A percentile compares a stretch with the other conserved stretches of the same genome.
These are phyloP conservation scores for Hirtodrosophila cameraria DNA, from an alignment of 2,888 invertebrate species.

Conservation along the genomic window DNA sequence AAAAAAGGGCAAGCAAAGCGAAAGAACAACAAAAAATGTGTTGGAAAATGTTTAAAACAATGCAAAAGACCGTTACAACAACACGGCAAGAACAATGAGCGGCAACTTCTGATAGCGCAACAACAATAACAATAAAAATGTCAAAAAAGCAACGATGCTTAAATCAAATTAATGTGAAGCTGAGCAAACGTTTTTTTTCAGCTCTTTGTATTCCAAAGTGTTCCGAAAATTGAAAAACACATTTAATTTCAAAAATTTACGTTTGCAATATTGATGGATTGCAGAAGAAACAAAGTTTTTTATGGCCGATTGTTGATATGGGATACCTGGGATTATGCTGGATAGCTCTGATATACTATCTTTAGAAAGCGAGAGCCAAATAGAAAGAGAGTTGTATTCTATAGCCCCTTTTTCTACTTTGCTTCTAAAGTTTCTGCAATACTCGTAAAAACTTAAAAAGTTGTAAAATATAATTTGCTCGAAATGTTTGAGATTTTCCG, in stretches of 20 bases:
- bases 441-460: no score
- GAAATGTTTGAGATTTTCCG: slow-evolving; percentile 1
- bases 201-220: slow-evolving; percentile 18
- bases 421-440: no score
- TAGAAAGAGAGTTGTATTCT: no score
- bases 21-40: slow-evolving; percentile 44
- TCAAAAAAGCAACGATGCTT: slow-evolving; percentile 76
- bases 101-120: slow-evolving; percentile 53
- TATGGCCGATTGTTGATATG: no score
- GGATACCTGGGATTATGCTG: no score
- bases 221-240: slow-evolving; percentile 27
- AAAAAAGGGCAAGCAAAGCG: slow-evolving; percentile 31
- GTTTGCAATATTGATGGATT: neutral
- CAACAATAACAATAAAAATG: slow-evolving; percentile 80
- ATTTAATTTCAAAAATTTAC: neutral
- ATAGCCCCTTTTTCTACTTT: no score
- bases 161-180: slow-evolving; percentile 78
- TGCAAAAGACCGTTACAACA: slow-evolving; percentile 59
- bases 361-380: no score
- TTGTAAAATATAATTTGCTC: no score
- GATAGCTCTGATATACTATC: no score
- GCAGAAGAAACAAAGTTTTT: no score
- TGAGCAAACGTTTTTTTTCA: slow-evolving; percentile 17
- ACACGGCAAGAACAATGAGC: slow-evolving; percentile 25
- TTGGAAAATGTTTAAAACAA: slow-evolving; percentile 75